Evolutionary conservation across 2,797 vertebrate species (phyloP), one percentile per base, ranked within the genome.

Genomic region (Darevskia mixta): DNA sequence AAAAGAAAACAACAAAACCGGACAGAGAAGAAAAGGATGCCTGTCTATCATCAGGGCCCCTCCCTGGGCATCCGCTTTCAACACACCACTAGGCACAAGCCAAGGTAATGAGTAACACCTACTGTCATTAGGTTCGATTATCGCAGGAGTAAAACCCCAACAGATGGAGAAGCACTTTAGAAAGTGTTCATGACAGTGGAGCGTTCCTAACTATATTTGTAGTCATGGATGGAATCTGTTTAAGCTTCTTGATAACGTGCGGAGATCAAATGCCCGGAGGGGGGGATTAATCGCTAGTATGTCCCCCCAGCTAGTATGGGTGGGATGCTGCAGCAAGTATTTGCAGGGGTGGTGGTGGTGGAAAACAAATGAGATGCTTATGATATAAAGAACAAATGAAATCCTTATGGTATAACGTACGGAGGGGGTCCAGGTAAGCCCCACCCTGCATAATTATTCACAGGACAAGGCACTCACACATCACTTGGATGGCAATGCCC

Each of bases 1-100:
- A 94, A 93, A 91, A 92, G 91, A 95, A 96, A 91, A 89, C 89
- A 90, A 89, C 87, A 87, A 27, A 91, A 91, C 79, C 72, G 86
- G 90, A 79, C 81, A 91, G 89, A 89, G 85, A 93, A 94, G 85
- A 93, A 94, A 94, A 90, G 82, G 91, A 92, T 93, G 91, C 64
- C 90, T 92, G 86, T 88, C 90, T 88, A 75, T 86, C 66, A 85
- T 81, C 78, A 32, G 79, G 49, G n/a, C 55, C 20, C 11, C 23
- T 29, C 88, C 93, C 88, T 91, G 87, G 89, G 43, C 79, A 81
- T 91, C 15, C 4, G 79, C 69, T 94, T 92, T 92, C 87, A 93
- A 90, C 85, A 95, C 90, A 76, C 89, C 89, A 27, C 4, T 10
- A 15, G 83, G 84, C 88, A 86, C 87, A 92, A 92, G 84, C 49